Evolutionary conservation across 2,113 vertebrate genomes (phyloP), one percentile per base, ranked within the genome.

Genomic region (Pholis gunnellus): DNA sequence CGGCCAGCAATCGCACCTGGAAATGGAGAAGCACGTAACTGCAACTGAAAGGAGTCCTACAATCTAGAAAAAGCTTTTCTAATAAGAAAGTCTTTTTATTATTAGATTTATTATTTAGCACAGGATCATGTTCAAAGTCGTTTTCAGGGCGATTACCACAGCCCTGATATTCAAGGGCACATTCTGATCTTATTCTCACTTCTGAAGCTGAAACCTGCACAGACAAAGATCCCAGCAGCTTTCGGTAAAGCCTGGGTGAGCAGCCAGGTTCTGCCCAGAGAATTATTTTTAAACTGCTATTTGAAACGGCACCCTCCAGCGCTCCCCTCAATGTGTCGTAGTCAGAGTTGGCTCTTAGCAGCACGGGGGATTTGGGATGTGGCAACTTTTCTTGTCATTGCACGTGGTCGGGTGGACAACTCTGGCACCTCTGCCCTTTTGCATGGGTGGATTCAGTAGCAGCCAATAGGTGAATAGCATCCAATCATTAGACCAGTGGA

Each of bases 1-100:
- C 87, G 3, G 98, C 96, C 75, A 99, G 95, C 88, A 98, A 89
- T 7, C 96, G 96, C 97, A 99, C 98, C 98, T 99, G 63, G 15
- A 64, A 75, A 74, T 27, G 9, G 4, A 63, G 1, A 76, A 34
- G 56, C 20, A 8, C 9, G 20, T 42, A 18, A 38, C 9, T 7
- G 25, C 3, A 78, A 48, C 17, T 60, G n/a, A 40, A 40, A 60
- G 59, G 6, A 44, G 29, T 59, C 52, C 29, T 40, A 9, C 14
- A 75, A 73, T 27, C 38, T 3, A 27, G 36, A 5, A 63, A 69
- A 64, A 9, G 44, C 18, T 64, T 18, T 34, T 38, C 9, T 57
- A 48, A 27, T 64, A 31, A 11, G 11, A 52, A 61, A 14, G 61
- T 50, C 1, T 18, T 71, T 67, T 20, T 52, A 74, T 63, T 61